phyloP scores from a whole-genome alignment of 2,797 vertebrate genomes.

The Spondyliosoma cantharus region DNA sequence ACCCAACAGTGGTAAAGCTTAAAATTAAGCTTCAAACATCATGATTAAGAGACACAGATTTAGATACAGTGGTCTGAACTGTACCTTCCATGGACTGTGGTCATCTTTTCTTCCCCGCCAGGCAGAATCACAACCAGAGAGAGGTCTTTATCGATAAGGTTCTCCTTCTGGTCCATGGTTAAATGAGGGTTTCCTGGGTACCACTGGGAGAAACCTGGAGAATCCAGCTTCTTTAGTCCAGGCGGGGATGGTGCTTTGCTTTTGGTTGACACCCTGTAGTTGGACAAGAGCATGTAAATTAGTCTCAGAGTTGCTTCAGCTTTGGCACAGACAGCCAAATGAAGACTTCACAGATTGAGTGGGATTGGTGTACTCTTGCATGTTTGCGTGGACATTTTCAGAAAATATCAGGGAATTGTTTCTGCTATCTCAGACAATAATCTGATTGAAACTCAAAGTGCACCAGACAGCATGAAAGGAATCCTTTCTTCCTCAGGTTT shows the following conservation, averaged over 20 bases:
- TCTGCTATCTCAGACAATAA: conserved; percentile 54
- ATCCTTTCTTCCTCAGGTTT: conserved; percentile 66
- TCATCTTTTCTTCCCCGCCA: conserved; percentile 88
- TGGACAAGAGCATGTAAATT: conserved; percentile 30
- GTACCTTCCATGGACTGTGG: conserved; percentile 92
- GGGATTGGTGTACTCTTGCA: background rate
- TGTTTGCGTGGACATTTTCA: conserved; percentile 4
- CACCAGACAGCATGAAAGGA: conserved; percentile 71
- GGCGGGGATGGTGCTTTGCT: conserved; percentile 94
- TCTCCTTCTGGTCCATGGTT: conserved; percentile 93
- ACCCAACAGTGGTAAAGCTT: background rate
- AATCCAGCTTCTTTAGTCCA: conserved; percentile 79
- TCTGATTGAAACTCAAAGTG: conserved; percentile 64
- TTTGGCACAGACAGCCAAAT: conserved; percentile 12
- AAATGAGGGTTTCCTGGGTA: conserved; percentile 78
- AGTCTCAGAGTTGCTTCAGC: conserved; percentile 27
- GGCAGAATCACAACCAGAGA: conserved; percentile 92
- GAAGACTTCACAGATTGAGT: background rate
- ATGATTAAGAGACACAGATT: background rate
- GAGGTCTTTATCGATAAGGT: conserved; percentile 89
- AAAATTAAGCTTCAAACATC: background rate
- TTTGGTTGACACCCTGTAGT: conserved; percentile 91
- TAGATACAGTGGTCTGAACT: conserved; percentile 18
- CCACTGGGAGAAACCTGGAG: conserved; percentile 81
- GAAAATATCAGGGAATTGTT: conserved; percentile 34